These are phyloP conservation scores for Trachymyrmex cornetzi DNA, from an alignment of 1,140 invertebrate genomes.

Conservation along the genomic window DNA sequence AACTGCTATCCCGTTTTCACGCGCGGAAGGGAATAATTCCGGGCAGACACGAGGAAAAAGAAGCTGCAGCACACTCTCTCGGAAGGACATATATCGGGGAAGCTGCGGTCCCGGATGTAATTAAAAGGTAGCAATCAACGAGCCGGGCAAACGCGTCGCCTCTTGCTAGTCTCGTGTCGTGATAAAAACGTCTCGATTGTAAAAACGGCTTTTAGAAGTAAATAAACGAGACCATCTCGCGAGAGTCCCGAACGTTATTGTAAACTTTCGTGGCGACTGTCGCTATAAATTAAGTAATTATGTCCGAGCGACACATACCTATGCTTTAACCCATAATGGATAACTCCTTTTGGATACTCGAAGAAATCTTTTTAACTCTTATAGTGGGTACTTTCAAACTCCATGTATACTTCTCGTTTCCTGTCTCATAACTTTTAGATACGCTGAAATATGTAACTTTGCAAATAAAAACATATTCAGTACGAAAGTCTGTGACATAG, in stretches of 20 bases:
- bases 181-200: constrained; percentile 20
- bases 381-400: background rate
- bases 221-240: background rate
- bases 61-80: background rate
- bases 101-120: constrained; percentile 41
- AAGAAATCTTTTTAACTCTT: background rate
- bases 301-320: background rate
- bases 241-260: background rate
- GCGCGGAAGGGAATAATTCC: constrained; percentile 29
- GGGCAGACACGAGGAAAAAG: constrained; percentile 13
- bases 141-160: background rate
- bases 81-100: constrained; percentile 24
- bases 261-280: background rate
- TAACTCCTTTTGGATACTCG: background rate
- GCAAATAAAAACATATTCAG: background rate
- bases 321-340: background rate
- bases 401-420: background rate
- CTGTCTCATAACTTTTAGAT: background rate
- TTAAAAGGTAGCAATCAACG: constrained; percentile 55
- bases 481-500: background rate
- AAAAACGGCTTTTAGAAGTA: constrained; percentile 29
- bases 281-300: constrained; percentile 43
- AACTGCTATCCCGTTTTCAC: constrained; percentile 27
- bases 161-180: background rate
- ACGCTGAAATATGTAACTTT: background rate